Evolutionary conservation across 2,797 vertebrate species (phyloP).

Genomic region (Myioborus miniatus): DNA sequence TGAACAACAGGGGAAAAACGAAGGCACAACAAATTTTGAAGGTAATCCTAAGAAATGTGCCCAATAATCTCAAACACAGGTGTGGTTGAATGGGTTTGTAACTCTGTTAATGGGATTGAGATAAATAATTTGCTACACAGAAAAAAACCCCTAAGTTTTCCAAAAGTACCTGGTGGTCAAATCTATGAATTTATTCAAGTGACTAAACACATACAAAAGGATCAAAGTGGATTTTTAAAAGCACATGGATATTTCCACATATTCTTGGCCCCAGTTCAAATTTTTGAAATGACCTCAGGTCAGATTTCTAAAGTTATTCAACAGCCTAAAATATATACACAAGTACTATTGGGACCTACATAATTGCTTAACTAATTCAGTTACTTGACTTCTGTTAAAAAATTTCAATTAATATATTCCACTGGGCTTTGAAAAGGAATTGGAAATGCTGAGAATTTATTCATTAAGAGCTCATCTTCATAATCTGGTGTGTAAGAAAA

Average conservation of each 20-base stretch:
- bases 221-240: background rate
- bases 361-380: conserved; percentile 18
- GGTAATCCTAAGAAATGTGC: background rate
- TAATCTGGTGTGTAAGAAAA: background rate
- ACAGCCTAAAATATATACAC: background rate
- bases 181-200: background rate
- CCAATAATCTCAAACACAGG: background rate
- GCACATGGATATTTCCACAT: background rate
- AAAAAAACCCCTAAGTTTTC: background rate
- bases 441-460: conserved; percentile 12
- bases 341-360: background rate
- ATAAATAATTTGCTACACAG: background rate
- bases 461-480: background rate
- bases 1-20: background rate
- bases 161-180: background rate
- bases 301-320: background rate
- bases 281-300: background rate
- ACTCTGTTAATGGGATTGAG: background rate
- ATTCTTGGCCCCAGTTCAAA: background rate
- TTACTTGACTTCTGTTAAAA: background rate
- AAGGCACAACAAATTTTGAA: background rate
- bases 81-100: background rate
- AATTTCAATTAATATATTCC: conserved; percentile 1
- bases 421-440: conserved; percentile 1
- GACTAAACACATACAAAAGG: background rate